Percentiles rank a stretch among this genome's conserved stretches.
phyloP scores from a whole-genome alignment of 1,140 invertebrate genomes.

The Leptinotarsa undecemlineata region DNA sequence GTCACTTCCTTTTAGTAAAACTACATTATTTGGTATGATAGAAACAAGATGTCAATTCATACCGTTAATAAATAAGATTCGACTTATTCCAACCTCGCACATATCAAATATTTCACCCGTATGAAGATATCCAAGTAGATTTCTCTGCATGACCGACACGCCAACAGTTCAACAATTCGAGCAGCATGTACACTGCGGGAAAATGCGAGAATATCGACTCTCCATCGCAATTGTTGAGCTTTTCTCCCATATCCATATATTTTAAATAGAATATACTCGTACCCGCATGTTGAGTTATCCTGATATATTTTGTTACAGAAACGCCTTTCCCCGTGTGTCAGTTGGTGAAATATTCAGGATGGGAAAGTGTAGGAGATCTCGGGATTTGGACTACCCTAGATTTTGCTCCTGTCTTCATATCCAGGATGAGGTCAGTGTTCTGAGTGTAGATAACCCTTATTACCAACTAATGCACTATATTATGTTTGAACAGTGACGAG shows the following conservation, averaged over 20 bases:
- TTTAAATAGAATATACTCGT: not conserved
- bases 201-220: not conserved
- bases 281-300: not conserved
- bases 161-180: too few relatives aligned
- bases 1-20: too few relatives aligned
- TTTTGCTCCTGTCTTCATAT: conserved; percentile 55
- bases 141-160: too few relatives aligned
- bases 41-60: too few relatives aligned
- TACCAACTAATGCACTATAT: not conserved
- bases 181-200: too few relatives aligned
- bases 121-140: too few relatives aligned
- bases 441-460: not conserved
- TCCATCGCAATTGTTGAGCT: not conserved
- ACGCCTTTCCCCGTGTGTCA: conserved; percentile 54
- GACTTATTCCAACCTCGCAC: too few relatives aligned
- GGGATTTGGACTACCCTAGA: conserved; percentile 55
- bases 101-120: too few relatives aligned
- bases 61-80: too few relatives aligned
- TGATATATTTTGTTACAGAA: conserved; percentile 51
- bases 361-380: conserved; percentile 54
- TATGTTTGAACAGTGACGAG: conserved; percentile 4
- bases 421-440: conserved; percentile 53
- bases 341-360: conserved; percentile 55
- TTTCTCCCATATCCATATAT: not conserved
- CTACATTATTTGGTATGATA: too few relatives aligned